These are phyloP conservation scores for Sceloporus tristichus DNA, from an alignment of 2,113 vertebrate genomes.

Conservation along the genomic window DNA sequence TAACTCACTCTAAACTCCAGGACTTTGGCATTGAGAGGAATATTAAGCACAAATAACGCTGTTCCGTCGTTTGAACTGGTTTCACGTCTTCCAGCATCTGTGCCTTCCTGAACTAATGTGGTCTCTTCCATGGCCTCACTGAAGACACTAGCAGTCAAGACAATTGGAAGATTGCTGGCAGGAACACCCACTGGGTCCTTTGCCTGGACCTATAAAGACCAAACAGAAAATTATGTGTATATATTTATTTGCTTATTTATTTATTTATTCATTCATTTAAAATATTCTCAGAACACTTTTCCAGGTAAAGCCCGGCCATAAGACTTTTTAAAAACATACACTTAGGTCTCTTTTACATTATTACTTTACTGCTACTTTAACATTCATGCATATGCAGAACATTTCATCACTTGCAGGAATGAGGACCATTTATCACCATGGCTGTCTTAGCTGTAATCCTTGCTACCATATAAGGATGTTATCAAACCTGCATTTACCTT, in stretches of 20 bases:
- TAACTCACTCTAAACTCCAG: conserved; percentile 82
- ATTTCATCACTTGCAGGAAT: too few relatives aligned
- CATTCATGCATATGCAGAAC: too few relatives aligned
- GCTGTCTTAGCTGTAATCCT: too few relatives aligned
- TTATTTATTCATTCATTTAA: not conserved
- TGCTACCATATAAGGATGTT: not conserved
- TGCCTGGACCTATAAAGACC: conserved; percentile 85
- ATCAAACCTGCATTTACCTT: not conserved
- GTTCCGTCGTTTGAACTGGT: conserved; percentile 77
- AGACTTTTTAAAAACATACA: too few relatives aligned
- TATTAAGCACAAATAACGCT: conserved; percentile 83
- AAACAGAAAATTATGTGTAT: not conserved
- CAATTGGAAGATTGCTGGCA: conserved; percentile 74
- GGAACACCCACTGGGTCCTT: conserved; percentile 82
- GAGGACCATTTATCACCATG: too few relatives aligned
- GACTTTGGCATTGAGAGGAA: conserved; percentile 60
- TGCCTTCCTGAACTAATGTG: conserved; percentile 17
- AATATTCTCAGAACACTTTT: too few relatives aligned
- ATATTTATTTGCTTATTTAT: not conserved
- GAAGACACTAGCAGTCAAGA: conserved; percentile 59
- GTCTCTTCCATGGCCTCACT: conserved; percentile 31
- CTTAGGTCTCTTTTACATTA: too few relatives aligned
- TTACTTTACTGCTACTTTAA: too few relatives aligned
- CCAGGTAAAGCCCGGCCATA: too few relatives aligned
- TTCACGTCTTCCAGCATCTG: conserved; percentile 35